Conservation (phyloP, 2,888 invertebrate species). For the Hesperia comma region DNA sequence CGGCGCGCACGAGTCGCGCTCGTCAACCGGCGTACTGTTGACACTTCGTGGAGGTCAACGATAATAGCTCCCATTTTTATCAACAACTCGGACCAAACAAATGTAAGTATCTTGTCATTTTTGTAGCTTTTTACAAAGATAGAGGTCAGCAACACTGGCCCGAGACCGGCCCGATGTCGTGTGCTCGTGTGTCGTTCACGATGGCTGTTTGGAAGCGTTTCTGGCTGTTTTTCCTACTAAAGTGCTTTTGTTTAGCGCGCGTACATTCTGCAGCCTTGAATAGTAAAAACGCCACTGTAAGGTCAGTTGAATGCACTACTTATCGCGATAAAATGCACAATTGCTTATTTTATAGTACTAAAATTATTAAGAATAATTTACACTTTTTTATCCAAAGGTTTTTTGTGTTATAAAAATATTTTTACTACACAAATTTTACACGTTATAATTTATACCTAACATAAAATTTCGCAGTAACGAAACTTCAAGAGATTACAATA, state of each 20-base stretch:
- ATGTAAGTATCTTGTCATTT: constrained; percentile 21
- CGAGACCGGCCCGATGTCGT: neutral
- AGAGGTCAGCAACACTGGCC: constrained; percentile 9
- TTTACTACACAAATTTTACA: no score
- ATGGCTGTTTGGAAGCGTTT: constrained; percentile 9
- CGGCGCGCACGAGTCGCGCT: constrained; percentile 21
- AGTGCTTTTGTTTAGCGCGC: constrained; percentile 10
- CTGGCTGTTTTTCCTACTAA: constrained; percentile 1
- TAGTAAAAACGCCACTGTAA: constrained; percentile 2
- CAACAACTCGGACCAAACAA: neutral
- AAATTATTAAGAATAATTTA: no score
- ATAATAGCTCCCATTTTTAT: neutral
- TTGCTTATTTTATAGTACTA: constrained; percentile 14
- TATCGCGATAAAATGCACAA: neutral
- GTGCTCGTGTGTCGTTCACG: neutral
- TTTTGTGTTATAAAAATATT: no score
- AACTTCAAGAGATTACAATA: no score
- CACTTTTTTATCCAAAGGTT: no score
- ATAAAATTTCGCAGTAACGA: no score
- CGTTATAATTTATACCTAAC: no score
- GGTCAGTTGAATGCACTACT: constrained; percentile 29
- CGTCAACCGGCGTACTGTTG: neutral
- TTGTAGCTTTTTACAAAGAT: constrained; percentile 7
- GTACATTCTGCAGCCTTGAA: constrained; percentile 26
- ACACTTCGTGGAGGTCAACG: no score